A percentile compares a stretch with the other conserved stretches of the same genome.
Evolutionary conservation across 1,140 invertebrate species (phyloP).

Genomic region (Charaxes varanes): DNA sequence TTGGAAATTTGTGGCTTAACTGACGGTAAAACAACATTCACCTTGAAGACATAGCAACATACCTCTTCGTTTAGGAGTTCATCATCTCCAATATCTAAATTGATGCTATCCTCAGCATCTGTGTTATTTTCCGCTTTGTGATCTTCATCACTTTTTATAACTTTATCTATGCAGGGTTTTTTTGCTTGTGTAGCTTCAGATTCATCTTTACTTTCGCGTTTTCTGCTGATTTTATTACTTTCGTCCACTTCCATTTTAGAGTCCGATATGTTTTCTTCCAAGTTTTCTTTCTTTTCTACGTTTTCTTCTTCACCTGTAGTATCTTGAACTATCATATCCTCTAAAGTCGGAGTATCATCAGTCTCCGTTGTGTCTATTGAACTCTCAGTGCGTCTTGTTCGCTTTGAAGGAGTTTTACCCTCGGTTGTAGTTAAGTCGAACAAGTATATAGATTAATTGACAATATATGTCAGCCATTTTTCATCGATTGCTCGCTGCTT

Average conservation of each 20-base stretch:
- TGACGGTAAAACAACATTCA: constrained; percentile 47
- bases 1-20: constrained; percentile 36
- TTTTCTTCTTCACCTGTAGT: constrained; percentile 64
- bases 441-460: no score
- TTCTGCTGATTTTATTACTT: constrained; percentile 41
- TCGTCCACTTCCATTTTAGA: constrained; percentile 52
- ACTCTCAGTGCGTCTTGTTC: constrained; percentile 51
- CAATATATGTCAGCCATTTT: no score
- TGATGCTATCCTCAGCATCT: constrained; percentile 86
- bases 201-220: constrained; percentile 56
- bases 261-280: constrained; percentile 28
- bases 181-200: constrained; percentile 53
- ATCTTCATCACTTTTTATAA: constrained; percentile 49
- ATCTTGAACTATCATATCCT: constrained; percentile 70
- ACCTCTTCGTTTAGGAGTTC: constrained; percentile 86
- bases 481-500: no score
- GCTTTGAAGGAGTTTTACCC: constrained; percentile 59
- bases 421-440: constrained; percentile 75
- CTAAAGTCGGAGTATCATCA: constrained; percentile 58
- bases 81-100: constrained; percentile 87
- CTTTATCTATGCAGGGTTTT: constrained; percentile 55
- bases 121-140: constrained; percentile 68
- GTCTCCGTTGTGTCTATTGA: constrained; percentile 36
- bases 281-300: constrained; percentile 28
- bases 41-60: constrained; percentile 67